Conservation (phyloP, 2,888 invertebrate genomes). For the Calameuta idolon region DNA sequence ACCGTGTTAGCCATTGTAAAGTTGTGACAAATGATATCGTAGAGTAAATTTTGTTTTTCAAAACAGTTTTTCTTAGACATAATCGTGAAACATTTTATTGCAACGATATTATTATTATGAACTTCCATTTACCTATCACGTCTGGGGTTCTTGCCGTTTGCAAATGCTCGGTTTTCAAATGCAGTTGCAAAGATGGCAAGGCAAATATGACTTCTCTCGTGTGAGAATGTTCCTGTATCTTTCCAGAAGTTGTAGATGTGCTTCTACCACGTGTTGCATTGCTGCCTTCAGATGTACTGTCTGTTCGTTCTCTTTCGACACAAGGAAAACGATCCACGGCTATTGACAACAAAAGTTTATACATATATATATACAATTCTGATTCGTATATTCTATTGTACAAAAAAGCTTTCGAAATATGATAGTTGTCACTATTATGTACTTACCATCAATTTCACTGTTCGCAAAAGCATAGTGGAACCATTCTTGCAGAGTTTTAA, state of each 20-base stretch:
- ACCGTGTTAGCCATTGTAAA: background rate
- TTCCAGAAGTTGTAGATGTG: conserved; percentile 68
- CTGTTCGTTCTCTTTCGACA: conserved; percentile 80
- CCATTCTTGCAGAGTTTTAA: conserved; percentile 95
- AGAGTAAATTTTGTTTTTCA: background rate
- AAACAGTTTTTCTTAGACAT: background rate
- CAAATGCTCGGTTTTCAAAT: conserved; percentile 91
- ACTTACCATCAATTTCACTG: conserved; percentile 91
- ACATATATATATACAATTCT: too few species aligned
- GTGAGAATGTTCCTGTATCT: conserved; percentile 83
- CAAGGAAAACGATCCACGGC: conserved; percentile 93
- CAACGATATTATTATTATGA: background rate
- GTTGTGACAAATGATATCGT: background rate
- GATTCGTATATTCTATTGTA: background rate
- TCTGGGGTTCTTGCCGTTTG: conserved; percentile 82
- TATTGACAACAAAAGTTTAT: conserved; percentile 50
- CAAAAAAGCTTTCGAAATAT: background rate
- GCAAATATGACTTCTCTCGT: conserved; percentile 97
- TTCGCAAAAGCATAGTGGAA: conserved; percentile 96
- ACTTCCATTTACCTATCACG: conserved; percentile 69
- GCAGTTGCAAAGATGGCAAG: conserved; percentile 90
- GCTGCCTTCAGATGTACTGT: conserved; percentile 69
- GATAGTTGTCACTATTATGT: background rate
- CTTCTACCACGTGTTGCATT: conserved; percentile 68
- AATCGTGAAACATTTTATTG: background rate